phyloP scores from a whole-genome alignment of 2,888 invertebrate genomes.

The Hyposoter dolosus region DNA sequence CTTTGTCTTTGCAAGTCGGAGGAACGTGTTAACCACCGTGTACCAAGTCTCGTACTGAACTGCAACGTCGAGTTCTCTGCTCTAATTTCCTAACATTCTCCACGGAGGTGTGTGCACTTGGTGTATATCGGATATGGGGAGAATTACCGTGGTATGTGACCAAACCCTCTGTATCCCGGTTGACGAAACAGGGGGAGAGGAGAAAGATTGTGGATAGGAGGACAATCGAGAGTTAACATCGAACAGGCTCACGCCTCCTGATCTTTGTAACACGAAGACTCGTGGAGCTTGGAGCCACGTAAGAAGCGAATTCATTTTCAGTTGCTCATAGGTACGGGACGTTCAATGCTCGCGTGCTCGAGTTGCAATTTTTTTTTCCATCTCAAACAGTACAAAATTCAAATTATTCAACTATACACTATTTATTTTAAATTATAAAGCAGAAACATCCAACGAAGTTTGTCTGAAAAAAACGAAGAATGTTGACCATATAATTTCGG shows the following conservation, averaged over 20 bases:
- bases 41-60: conserved; percentile 65
- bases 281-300: conserved; percentile 27
- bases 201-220: conserved; percentile 52
- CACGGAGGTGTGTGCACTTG: conserved; percentile 36
- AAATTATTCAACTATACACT: no score
- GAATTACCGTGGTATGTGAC: conserved; percentile 31
- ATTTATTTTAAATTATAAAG: no score
- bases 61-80: conserved; percentile 49
- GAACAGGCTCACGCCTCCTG: conserved; percentile 62
- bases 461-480: no score
- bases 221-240: conserved; percentile 65
- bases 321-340: neutral
- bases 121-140: conserved; percentile 25
- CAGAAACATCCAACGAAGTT: no score
- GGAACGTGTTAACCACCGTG: conserved; percentile 63
- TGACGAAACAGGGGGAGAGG: conserved; percentile 34
- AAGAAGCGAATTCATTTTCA: conserved; percentile 22
- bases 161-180: conserved; percentile 53
- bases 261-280: conserved; percentile 34
- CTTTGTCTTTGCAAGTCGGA: conserved; percentile 10
- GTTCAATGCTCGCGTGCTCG: neutral
- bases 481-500: no score
- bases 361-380: neutral
- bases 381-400: no score
- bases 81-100: conserved; percentile 67